Evolutionary conservation across 1,140 invertebrate species (phyloP).

Genomic region (Heterodera carotae): DNA sequence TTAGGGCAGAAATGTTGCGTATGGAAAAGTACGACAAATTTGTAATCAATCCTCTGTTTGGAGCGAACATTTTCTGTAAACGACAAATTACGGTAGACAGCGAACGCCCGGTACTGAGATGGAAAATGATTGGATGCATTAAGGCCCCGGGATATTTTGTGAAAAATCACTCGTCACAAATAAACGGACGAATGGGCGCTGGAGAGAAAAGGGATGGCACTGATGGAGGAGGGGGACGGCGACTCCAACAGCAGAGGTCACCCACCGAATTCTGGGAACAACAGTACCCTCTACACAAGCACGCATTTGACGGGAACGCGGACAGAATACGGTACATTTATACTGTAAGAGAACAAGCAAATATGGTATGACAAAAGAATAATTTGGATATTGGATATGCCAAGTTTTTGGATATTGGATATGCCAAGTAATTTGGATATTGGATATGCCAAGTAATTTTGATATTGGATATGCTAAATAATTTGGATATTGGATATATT

Average conservation of each 20-base stretch:
- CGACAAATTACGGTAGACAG: slow-evolving; percentile 38
- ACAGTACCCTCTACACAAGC: slow-evolving; percentile 56
- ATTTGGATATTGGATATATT: no score
- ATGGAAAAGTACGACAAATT: slow-evolving; percentile 59
- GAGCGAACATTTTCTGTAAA: slow-evolving; percentile 21
- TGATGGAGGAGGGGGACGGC: slow-evolving; percentile 22
- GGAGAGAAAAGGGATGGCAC: slow-evolving; percentile 3
- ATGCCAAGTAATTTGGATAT: no score
- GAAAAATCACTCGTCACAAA: slow-evolving; percentile 38
- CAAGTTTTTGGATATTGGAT: no score
- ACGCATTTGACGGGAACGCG: slow-evolving; percentile 58
- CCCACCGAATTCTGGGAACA: slow-evolving; percentile 55
- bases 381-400: no score
- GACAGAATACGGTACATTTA: slow-evolving; percentile 45
- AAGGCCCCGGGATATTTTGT: slow-evolving; percentile 55
- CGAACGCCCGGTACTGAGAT: background rate
- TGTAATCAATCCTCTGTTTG: slow-evolving; percentile 58
- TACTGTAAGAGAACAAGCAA: no score
- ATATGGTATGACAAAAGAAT: no score
- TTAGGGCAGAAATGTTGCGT: slow-evolving; percentile 49
- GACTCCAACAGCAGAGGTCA: slow-evolving; percentile 36
- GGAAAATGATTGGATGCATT: slow-evolving; percentile 3
- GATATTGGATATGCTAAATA: no score
- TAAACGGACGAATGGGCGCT: background rate
- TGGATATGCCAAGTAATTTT: no score